phyloP scores from a whole-genome alignment of 1,140 invertebrate genomes.

The Callitettix versicolor region DNA sequence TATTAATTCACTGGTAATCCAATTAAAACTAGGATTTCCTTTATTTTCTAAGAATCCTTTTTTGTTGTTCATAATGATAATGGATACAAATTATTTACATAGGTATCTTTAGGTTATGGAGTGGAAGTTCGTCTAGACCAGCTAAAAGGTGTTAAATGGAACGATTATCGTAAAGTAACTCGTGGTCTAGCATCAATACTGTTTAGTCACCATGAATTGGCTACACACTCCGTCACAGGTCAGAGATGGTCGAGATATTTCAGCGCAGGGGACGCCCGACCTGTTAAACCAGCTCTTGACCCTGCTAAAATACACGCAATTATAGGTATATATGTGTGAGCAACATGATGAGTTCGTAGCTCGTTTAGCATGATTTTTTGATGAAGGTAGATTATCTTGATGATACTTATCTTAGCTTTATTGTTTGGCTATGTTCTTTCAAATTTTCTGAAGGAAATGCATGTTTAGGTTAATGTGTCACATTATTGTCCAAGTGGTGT shows the following conservation, averaged over 20 bases:
- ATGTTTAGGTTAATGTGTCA: too few species aligned
- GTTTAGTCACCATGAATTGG: constrained; percentile 58
- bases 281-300: constrained; percentile 59
- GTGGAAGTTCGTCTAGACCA: constrained; percentile 58
- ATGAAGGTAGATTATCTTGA: too few species aligned
- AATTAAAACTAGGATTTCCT: too few species aligned
- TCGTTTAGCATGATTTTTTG: too few species aligned
- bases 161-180: constrained; percentile 58
- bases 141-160: constrained; percentile 57
- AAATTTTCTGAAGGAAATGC: too few species aligned
- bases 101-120: constrained; percentile 60
- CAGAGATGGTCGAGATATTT: constrained; percentile 52
- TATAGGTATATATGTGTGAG: constrained; percentile 11
- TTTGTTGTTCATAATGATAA: too few species aligned
- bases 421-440: too few species aligned
- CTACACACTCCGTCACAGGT: constrained; percentile 60
- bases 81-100: constrained; percentile 10
- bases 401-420: too few species aligned
- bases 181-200: constrained; percentile 57
- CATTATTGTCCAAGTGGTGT: too few species aligned
- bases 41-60: too few species aligned
- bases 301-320: constrained; percentile 59
- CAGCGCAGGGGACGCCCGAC: constrained; percentile 45
- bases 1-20: too few species aligned
- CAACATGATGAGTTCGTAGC: too few species aligned